Conservation (phyloP, 2,888 invertebrate genomes). For the Agrypnus murinus region DNA sequence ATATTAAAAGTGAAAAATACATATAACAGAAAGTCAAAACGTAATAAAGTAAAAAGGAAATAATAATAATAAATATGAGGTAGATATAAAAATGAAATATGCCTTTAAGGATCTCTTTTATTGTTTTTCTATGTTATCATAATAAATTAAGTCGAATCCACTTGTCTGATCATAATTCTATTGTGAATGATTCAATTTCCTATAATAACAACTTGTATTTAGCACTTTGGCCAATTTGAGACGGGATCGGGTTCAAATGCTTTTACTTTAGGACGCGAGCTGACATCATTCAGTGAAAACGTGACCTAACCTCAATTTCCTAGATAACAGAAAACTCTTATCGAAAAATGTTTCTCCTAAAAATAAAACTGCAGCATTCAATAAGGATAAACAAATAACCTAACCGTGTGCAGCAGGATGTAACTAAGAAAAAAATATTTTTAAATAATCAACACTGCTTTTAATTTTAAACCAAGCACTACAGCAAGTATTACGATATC, state of each 20-base stretch:
- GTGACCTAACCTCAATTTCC: conserved; percentile 1
- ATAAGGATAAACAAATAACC: no score
- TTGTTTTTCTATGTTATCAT: not conserved
- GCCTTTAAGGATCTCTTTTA: not conserved
- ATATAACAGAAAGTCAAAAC: no score
- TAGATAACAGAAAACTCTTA: conserved; percentile 1
- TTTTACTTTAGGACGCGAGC: not conserved
- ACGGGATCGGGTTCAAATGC: conserved; percentile 7
- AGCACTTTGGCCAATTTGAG: conserved; percentile 5
- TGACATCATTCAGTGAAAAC: conserved; percentile 1
- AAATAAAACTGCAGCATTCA: no score
- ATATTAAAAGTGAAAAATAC: no score
- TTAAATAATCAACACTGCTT: no score
- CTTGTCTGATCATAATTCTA: not conserved
- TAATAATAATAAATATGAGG: no score
- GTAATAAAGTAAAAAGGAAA: not conserved
- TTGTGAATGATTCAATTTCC: conserved; percentile 13
- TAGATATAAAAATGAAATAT: not conserved
- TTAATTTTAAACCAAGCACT: no score
- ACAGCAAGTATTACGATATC: no score
- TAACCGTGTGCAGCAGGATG: no score
- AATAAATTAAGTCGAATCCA: not conserved
- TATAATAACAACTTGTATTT: conserved; percentile 20
- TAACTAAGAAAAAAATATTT: no score
- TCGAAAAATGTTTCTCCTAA: not conserved